phyloP scores from a whole-genome alignment of 2,797 vertebrate genomes.

The Mormyrops boulengeri region DNA sequence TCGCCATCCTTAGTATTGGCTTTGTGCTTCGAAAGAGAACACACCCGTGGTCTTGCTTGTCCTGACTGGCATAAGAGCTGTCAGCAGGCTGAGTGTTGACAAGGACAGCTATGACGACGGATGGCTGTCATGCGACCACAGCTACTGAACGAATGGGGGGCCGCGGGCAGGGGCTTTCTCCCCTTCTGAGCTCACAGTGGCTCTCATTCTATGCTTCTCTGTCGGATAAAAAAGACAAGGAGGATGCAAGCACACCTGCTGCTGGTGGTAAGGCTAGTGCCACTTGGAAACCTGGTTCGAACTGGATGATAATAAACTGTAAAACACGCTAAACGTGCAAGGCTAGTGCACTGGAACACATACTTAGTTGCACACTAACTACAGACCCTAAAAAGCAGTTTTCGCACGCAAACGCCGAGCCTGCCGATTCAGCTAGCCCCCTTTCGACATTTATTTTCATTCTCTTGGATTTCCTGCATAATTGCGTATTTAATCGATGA shows the following conservation, averaged over 20 bases:
- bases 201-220: neutral
- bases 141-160: neutral
- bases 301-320: neutral
- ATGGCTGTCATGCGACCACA: neutral
- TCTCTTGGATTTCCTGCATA: neutral
- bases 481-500: neutral
- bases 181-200: neutral
- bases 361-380: neutral
- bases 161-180: neutral
- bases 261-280: neutral
- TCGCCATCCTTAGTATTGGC: neutral
- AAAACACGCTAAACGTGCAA: neutral
- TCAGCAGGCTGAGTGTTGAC: too few species aligned
- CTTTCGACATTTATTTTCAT: slow-evolving; percentile 22
- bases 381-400: neutral
- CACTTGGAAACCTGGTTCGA: neutral
- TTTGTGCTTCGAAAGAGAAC: neutral
- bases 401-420: neutral
- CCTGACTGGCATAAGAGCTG: neutral
- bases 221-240: neutral
- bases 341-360: neutral
- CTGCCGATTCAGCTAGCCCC: slow-evolving; percentile 8
- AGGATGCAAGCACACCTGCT: neutral
- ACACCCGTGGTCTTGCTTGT: neutral
- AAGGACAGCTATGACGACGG: neutral